Evolutionary conservation across 2,113 vertebrate genomes (phyloP), one percentile per base, ranked within the genome.

Genomic region (Neodontobutis hainanensis): DNA sequence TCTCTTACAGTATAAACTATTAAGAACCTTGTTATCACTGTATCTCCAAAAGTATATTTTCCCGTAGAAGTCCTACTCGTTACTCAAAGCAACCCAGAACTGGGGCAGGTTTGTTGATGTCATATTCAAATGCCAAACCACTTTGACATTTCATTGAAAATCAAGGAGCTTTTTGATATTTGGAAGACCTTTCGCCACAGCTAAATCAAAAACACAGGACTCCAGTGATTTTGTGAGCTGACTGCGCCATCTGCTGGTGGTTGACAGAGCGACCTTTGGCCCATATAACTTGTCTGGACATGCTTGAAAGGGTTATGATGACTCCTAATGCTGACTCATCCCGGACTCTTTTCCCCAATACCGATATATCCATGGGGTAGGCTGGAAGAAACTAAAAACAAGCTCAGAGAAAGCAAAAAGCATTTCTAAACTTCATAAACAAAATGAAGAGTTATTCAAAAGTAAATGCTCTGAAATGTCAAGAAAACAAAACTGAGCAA

Each of bases 241-340:
- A 47, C 43, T 9, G 0, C 70, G 67, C 83, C 88, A 63, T 34
- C 87, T 91, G 67, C 72, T 51, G 88, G 77, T 14, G 11, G 3
- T 2, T 8, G 4, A n/a, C 8, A 11, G 8, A 34, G 2, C 0
- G 55, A 77, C 57, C 32, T 62, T 74, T 75, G 9, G 5, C 42
- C 35, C 11, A 6, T 4, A 43, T 35, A 14, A 42, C 76, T 15
- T 5, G 84, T 65, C 71, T 19, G 38, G 55, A 64, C 77, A 69
- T 56, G 83, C 74, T 62, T 35, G 68, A 32, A 56, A 60, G 70
- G 42, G 69, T 50, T 38, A 55, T 38, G 38, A 36, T 80, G 86
- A 88, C 32, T 60, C 35, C 45, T 15, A 11, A 1, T 45, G 51
- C 34, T 64, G 62, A 64, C 61, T 58, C 36, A 58, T 6, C 38